Evolutionary conservation across 2,888 invertebrate species (phyloP).

Genomic region (Imbricaverruca yamaguchii): DNA sequence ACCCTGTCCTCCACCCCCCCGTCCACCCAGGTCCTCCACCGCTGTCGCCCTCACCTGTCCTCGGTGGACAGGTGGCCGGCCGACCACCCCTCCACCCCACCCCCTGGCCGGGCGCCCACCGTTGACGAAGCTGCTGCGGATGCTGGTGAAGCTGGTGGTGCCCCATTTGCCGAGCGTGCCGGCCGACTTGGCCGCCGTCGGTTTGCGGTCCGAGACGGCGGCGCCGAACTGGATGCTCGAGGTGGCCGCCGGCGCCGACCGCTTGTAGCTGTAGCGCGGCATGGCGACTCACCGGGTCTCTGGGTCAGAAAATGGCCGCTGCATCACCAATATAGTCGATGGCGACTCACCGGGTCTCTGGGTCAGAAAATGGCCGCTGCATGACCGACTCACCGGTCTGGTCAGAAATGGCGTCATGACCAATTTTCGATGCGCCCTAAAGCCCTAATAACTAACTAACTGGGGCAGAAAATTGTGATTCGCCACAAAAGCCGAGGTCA

Average conservation of each 20-base stretch:
- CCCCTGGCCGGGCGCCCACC: conserved; percentile 40
- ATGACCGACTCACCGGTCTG: too few species aligned
- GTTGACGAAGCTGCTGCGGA: conserved; percentile 64
- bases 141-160: conserved; percentile 84
- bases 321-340: too few species aligned
- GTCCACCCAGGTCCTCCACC: neutral
- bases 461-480: too few species aligned
- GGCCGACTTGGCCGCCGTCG: conserved; percentile 71
- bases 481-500: too few species aligned
- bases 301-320: too few species aligned
- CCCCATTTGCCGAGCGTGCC: conserved; percentile 92
- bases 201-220: conserved; percentile 29
- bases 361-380: too few species aligned
- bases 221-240: conserved; percentile 10
- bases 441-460: too few species aligned
- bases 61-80: too few species aligned
- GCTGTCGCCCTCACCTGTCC: neutral
- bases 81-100: neutral
- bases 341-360: too few species aligned
- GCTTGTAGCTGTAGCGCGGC: conserved; percentile 14
- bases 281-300: neutral
- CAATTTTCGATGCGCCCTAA: too few species aligned
- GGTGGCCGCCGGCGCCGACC: neutral
- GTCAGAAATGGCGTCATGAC: too few species aligned
- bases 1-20: neutral